Conservation (phyloP, 2,113 vertebrate species). For the Xenotilapia caudafasciata region DNA sequence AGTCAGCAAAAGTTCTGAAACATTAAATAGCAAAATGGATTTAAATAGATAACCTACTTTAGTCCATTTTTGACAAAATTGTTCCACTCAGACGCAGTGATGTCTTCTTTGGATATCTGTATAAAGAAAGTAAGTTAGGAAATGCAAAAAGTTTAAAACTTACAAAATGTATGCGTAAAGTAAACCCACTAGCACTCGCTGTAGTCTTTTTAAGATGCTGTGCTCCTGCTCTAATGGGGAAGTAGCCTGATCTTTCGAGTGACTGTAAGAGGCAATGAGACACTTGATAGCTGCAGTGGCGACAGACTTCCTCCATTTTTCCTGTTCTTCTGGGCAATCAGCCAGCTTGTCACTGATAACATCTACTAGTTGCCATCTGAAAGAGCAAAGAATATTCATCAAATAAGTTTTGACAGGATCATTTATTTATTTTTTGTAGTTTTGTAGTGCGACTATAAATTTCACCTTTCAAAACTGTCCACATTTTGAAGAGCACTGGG, state of each 20-base stretch:
- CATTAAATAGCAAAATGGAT: neutral
- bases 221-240: conserved; percentile 65
- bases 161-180: neutral
- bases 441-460: neutral
- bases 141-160: neutral
- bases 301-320: conserved; percentile 75
- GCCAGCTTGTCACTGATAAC: conserved; percentile 69
- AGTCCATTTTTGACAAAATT: conserved; percentile 83
- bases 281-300: conserved; percentile 74
- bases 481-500: conserved; percentile 69
- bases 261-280: conserved; percentile 67
- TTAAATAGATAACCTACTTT: conserved; percentile 57
- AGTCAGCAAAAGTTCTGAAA: neutral
- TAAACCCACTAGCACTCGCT: conserved; percentile 67
- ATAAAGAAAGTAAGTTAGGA: neutral
- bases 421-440: neutral
- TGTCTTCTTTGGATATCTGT: conserved; percentile 67
- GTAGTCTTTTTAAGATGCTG: conserved; percentile 72
- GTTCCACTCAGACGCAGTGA: conserved; percentile 81
- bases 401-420: neutral
- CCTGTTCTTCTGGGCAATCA: conserved; percentile 51
- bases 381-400: neutral
- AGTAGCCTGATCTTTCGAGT: conserved; percentile 45
- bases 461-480: conserved; percentile 71
- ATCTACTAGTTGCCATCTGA: conserved; percentile 85